phyloP scores from a whole-genome alignment of 2,888 invertebrate genomes.

The Cerceris ruficornis region DNA sequence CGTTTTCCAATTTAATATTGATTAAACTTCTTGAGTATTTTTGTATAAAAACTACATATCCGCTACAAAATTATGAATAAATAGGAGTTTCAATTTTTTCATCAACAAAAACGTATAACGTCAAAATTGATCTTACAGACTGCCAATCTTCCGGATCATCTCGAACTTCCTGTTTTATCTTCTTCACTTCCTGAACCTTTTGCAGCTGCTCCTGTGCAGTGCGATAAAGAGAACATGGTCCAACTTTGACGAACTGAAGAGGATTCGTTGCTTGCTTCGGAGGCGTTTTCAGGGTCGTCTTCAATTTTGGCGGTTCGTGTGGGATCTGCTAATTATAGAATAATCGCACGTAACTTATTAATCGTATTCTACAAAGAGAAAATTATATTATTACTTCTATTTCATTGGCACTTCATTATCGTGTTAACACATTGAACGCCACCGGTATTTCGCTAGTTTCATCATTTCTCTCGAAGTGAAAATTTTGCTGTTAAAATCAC shows the following conservation, averaged over 20 bases:
- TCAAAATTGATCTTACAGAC: constrained; percentile 85
- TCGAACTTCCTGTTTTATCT: constrained; percentile 89
- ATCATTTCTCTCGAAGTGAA: too few species aligned
- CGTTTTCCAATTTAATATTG: too few species aligned
- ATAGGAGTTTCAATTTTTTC: too few species aligned
- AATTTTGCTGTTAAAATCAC: too few species aligned
- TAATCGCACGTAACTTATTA: background rate
- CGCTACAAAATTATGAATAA: background rate
- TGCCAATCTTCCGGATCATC: constrained; percentile 96
- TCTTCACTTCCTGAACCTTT: constrained; percentile 92
- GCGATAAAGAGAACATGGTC: constrained; percentile 93
- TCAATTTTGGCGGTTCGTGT: constrained; percentile 80
- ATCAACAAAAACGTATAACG: too few species aligned
- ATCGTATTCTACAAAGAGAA: background rate
- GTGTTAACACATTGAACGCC: too few species aligned
- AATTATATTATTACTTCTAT: too few species aligned
- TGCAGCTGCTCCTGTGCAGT: constrained; percentile 93
- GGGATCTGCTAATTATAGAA: constrained; percentile 68
- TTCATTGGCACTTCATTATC: too few species aligned
- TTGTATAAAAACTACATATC: background rate
- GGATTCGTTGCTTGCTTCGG: constrained; percentile 93
- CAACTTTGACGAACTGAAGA: constrained; percentile 94
- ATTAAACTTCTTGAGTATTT: too few species aligned
- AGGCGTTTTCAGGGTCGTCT: constrained; percentile 84
- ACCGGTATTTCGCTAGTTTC: too few species aligned